These are phyloP conservation scores for Phasianus colchicus DNA, from an alignment of 2,113 vertebrate genomes.

Conservation along the genomic window DNA sequence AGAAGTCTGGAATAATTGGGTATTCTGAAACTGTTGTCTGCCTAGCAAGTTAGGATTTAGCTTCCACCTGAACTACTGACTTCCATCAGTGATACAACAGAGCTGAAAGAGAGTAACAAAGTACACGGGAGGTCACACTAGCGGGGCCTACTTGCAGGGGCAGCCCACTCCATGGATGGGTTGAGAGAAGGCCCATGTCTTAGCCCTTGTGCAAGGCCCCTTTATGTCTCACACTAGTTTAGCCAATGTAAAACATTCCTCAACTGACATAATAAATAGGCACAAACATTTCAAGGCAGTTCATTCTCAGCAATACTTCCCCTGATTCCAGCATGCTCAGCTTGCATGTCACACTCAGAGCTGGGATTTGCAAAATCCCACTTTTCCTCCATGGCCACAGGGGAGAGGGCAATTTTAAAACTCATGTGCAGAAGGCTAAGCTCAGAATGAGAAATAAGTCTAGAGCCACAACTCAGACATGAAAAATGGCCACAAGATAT, in stretches of 20 bases:
- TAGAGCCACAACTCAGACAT: background rate
- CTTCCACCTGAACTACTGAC: background rate
- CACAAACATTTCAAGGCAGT: background rate
- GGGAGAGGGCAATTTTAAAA: background rate
- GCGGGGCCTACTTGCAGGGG: background rate
- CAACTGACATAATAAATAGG: background rate
- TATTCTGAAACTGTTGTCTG: background rate
- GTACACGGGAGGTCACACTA: background rate
- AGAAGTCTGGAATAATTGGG: background rate
- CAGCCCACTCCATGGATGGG: accelerated
- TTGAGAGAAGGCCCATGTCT: background rate
- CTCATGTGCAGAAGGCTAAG: background rate
- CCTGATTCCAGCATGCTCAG: background rate
- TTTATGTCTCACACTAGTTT: background rate
- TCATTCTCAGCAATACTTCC: background rate
- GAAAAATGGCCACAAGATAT: background rate
- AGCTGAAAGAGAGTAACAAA: background rate
- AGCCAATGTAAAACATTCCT: background rate
- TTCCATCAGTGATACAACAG: background rate
- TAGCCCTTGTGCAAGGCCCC: background rate
- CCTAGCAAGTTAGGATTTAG: background rate
- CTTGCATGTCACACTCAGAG: background rate
- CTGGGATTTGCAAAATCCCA: background rate
- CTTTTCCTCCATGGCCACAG: background rate
- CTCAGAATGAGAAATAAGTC: background rate